These are phyloP conservation scores for Zapus hudsonius DNA, from an alignment of 2,113 vertebrate genomes.

Conservation along the genomic window DNA sequence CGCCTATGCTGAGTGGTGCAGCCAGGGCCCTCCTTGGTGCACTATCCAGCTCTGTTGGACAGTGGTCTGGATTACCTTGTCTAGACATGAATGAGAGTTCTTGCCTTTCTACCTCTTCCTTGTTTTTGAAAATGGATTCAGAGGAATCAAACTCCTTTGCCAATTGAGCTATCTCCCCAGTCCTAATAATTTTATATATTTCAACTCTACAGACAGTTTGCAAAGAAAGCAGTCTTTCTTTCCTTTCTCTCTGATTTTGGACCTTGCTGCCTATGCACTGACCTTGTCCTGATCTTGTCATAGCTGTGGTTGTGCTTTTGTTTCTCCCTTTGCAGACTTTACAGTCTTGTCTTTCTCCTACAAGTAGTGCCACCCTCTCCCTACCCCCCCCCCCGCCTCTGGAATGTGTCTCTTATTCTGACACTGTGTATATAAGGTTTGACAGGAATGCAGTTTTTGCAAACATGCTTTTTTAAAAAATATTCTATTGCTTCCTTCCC, in stretches of 20 bases:
- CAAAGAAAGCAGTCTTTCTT: neutral
- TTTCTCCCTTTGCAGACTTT: neutral
- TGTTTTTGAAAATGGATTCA: neutral
- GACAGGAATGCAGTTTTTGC: conserved; percentile 59
- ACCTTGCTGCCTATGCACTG: neutral
- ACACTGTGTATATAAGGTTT: conserved; percentile 33
- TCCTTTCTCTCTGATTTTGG: neutral
- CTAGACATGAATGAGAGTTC: too few relatives aligned
- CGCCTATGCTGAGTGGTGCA: too few relatives aligned
- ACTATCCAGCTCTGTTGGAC: too few relatives aligned
- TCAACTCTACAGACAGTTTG: neutral
- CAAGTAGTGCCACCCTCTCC: neutral
- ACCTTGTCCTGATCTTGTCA: conserved; percentile 14
- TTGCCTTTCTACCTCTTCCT: too few relatives aligned
- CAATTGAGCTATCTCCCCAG: too few relatives aligned
- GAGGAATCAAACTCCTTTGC: too few relatives aligned
- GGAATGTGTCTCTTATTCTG: conserved; percentile 18
- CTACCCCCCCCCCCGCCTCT: neutral
- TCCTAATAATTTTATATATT: too few relatives aligned
- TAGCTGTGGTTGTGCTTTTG: neutral
- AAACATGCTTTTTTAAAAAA: conserved; percentile 31
- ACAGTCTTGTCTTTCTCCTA: neutral
- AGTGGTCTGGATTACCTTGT: too few relatives aligned
- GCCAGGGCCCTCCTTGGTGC: too few relatives aligned
- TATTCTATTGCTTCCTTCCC: conserved; percentile 40